A percentile compares a stretch with the other conserved stretches of the same genome.
Conservation (phyloP, 1,140 invertebrate species). For the Ceratina japonica region DNA sequence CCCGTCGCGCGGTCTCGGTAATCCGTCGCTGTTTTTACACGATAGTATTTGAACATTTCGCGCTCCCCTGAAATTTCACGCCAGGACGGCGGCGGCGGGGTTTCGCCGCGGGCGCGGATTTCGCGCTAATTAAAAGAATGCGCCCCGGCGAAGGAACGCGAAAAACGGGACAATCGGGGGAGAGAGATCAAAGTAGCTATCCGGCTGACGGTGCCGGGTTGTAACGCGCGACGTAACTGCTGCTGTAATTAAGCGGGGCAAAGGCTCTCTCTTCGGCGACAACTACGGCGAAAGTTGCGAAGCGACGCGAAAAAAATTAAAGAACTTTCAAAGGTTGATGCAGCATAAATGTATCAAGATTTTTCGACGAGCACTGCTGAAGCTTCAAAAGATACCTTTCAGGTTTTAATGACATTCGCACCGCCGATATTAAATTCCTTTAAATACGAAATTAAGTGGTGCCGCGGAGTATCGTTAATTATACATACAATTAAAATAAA, state of each 20-base stretch:
- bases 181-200: not conserved
- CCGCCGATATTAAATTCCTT: too few species aligned
- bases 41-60: slow-evolving; percentile 28
- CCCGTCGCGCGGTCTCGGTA: slow-evolving; percentile 16
- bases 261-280: not conserved
- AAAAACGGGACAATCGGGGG: slow-evolving; percentile 1
- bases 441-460: too few species aligned
- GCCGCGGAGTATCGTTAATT: too few species aligned
- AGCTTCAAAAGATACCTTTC: too few species aligned
- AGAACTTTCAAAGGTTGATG: too few species aligned
- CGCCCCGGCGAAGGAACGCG: not conserved
- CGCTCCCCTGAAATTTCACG: slow-evolving; percentile 16
- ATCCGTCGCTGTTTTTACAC: not conserved
- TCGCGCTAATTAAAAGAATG: slow-evolving; percentile 22
- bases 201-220: too few species aligned
- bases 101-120: not conserved
- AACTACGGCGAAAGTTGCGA: not conserved
- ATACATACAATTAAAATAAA: too few species aligned
- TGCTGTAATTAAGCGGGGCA: not conserved
- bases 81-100: not conserved
- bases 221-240: not conserved
- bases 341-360: too few species aligned
- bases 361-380: too few species aligned
- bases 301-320: not conserved
- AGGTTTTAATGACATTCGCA: too few species aligned